Evolutionary conservation across 35 echinoderm and acorn worm genomes (phyloP).

Genomic region (Amphiura filiformis): DNA sequence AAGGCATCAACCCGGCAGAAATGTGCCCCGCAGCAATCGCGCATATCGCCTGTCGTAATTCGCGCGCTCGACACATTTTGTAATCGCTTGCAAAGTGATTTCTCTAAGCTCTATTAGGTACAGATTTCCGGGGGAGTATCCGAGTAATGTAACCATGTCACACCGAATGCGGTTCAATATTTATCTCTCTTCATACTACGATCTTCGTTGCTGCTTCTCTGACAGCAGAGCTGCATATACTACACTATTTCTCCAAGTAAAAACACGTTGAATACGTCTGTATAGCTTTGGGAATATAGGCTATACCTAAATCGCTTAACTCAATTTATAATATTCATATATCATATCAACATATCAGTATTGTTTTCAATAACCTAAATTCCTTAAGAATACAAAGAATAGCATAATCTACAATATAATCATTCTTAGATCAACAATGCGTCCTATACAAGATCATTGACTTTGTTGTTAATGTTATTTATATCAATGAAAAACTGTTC

Average conservation of each 20-base stretch:
- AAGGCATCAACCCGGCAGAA: background rate
- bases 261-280: too few species aligned
- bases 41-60: conserved; percentile 6
- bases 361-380: background rate
- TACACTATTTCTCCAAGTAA: background rate
- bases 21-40: background rate
- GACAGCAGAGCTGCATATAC: background rate
- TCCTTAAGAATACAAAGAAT: background rate
- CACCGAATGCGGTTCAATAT: background rate
- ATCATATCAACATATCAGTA: background rate
- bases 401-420: background rate
- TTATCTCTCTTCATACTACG: background rate
- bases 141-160: background rate
- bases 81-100: conserved; percentile 11
- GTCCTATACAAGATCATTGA: background rate
- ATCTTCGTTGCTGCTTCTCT: background rate
- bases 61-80: background rate
- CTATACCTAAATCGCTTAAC: background rate
- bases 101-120: background rate
- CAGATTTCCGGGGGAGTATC: conserved; percentile 6
- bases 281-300: too few species aligned
- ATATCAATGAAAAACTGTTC: background rate
- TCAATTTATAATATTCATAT: background rate
- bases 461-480: background rate
- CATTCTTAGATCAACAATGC: background rate